Evolutionary conservation across 2,797 vertebrate genomes (phyloP).

Genomic region (Pitangus sulphuratus): DNA sequence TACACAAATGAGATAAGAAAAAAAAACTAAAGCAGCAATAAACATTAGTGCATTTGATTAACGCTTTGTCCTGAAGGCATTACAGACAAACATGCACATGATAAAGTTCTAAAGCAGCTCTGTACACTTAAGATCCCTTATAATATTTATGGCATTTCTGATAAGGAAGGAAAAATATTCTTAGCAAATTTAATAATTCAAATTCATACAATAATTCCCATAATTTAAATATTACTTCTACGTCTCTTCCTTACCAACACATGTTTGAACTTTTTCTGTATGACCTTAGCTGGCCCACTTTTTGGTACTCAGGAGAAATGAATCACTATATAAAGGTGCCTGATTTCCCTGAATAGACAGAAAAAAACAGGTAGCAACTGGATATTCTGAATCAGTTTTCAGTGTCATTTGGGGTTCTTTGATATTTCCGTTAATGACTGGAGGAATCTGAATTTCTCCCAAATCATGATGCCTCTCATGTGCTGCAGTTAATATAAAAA

Average conservation of each 20-base stretch:
- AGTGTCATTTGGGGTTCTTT: neutral
- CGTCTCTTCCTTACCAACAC: neutral
- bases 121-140: neutral
- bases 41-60: conserved; percentile 3
- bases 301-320: neutral
- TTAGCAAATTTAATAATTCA: neutral
- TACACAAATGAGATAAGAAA: neutral
- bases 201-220: neutral
- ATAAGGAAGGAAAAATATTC: neutral
- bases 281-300: neutral
- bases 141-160: neutral
- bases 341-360: neutral
- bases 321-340: neutral
- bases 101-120: neutral
- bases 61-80: neutral
- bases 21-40: neutral
- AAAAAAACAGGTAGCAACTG: neutral
- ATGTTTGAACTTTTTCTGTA: neutral
- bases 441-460: neutral
- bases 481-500: neutral
- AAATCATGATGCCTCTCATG: neutral
- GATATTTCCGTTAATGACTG: neutral
- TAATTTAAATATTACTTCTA: neutral
- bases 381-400: neutral
- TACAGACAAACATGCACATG: neutral